Conservation (phyloP, 2,888 invertebrate genomes). For the Chouioia cunea region DNA sequence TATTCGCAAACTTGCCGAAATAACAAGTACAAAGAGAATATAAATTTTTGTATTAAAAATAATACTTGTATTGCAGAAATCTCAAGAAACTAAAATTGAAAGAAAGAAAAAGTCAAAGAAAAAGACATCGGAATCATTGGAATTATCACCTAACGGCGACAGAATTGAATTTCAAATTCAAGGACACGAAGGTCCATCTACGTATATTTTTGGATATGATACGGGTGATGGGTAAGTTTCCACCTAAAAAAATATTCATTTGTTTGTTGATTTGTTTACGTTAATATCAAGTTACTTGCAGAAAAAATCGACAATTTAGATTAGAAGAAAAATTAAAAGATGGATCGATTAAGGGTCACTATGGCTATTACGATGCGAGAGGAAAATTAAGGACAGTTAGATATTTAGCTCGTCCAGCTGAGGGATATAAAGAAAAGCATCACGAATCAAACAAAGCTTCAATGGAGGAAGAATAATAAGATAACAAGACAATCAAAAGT, state of each 20-base stretch:
- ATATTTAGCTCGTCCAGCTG: constrained; percentile 80
- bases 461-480: constrained; percentile 15
- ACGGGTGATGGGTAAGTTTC: constrained; percentile 83
- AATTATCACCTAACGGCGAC: constrained; percentile 63
- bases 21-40: too few relatives aligned
- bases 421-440: constrained; percentile 74
- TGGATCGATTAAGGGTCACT: constrained; percentile 83
- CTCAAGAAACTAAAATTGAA: constrained; percentile 21
- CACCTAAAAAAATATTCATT: constrained; percentile 9
- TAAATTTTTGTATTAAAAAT: neutral
- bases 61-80: constrained; percentile 14
- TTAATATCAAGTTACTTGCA: constrained; percentile 66
- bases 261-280: constrained; percentile 23
- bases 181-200: constrained; percentile 84
- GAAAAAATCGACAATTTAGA: constrained; percentile 84
- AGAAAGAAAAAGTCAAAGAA: constrained; percentile 21
- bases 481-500: constrained; percentile 3
- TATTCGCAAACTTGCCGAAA: too few relatives aligned
- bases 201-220: constrained; percentile 87
- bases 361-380: constrained; percentile 82
- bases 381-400: constrained; percentile 83
- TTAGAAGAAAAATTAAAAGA: constrained; percentile 83
- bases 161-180: constrained; percentile 84
- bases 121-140: constrained; percentile 22
- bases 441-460: constrained; percentile 52